Conservation (phyloP, 2,797 vertebrate species). For the Enteromius trimaculatus region DNA sequence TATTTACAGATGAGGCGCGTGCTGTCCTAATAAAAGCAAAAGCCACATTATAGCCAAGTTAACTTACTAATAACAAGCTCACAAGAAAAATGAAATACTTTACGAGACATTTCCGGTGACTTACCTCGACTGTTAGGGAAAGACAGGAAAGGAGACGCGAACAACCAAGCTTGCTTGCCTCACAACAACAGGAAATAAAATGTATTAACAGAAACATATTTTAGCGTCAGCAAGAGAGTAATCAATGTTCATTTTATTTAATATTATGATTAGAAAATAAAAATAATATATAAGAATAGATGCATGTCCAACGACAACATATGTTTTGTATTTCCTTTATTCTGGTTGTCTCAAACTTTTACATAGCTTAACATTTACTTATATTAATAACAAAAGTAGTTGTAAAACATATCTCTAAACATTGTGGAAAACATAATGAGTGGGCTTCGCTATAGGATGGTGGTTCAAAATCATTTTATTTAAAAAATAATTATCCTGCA, state of each 20-base stretch:
- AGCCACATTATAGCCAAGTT: background rate
- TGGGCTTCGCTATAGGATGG: background rate
- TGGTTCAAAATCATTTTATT: background rate
- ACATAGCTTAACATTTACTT: background rate
- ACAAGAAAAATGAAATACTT: background rate
- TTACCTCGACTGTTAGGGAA: background rate
- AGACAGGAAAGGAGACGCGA: background rate
- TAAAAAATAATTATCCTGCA: background rate
- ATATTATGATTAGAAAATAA: background rate
- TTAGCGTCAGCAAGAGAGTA: background rate
- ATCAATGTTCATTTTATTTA: background rate
- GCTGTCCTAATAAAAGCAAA: background rate
- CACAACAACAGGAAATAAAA: background rate
- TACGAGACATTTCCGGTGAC: background rate
- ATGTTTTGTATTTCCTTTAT: background rate
- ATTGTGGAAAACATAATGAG: background rate
- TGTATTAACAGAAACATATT: background rate
- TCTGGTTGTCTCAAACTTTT: background rate
- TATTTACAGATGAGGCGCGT: constrained; percentile 27
- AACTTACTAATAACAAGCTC: background rate
- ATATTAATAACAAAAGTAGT: background rate
- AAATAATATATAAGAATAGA: background rate
- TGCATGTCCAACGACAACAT: background rate
- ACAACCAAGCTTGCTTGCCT: background rate
- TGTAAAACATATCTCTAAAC: background rate